A percentile compares a stretch with the other conserved stretches of the same genome.
Conservation (phyloP, 92 coral and sea anemone genomes). For the Meandrina meandrites region DNA sequence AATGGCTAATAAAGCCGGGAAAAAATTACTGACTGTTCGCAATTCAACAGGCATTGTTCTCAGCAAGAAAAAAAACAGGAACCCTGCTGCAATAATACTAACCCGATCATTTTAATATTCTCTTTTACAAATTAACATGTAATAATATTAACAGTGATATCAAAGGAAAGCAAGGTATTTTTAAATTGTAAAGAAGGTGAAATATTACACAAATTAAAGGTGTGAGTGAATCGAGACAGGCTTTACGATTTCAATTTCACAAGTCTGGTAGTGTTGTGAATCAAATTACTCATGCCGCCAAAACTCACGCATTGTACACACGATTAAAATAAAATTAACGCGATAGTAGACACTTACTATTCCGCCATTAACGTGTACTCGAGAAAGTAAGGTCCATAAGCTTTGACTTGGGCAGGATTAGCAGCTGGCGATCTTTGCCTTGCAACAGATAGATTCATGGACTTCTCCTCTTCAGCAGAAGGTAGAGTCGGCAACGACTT, state of each 20-base stretch:
- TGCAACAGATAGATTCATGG: conserved; percentile 94
- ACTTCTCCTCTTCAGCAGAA: conserved; percentile 95
- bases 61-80: neutral
- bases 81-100: neutral
- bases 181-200: neutral
- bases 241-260: neutral
- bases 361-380: conserved; percentile 98
- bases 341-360: conserved; percentile 74
- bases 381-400: conserved; percentile 96
- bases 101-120: neutral
- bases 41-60: neutral
- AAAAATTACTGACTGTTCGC: neutral
- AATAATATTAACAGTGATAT: neutral
- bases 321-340: neutral
- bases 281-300: neutral
- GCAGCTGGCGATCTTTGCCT: conserved; percentile 83
- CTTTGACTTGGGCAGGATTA: conserved; percentile 73
- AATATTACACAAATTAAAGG: neutral
- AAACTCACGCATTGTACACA: neutral
- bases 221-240: neutral
- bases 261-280: neutral
- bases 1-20: too few relatives aligned
- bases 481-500: conserved; percentile 89
- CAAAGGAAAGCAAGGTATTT: neutral
- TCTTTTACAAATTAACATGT: neutral